Evolutionary conservation across 2,797 vertebrate species (phyloP).

Genomic region (Austrolebias charrua): DNA sequence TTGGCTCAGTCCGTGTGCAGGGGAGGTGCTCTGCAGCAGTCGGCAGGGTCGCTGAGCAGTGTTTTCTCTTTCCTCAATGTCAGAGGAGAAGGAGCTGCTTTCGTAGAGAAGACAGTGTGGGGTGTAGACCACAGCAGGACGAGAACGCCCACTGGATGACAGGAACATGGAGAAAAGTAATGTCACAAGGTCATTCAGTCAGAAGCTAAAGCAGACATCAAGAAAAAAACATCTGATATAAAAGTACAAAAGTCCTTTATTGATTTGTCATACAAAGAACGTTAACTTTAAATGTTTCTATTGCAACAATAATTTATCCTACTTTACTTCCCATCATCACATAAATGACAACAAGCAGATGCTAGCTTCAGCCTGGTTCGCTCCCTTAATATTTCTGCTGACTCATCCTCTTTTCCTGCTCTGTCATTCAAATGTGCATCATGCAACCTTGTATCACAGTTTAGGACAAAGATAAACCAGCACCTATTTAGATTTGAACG

Average conservation of each 20-base stretch:
- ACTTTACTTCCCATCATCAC: conserved; percentile 42
- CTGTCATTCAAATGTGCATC: conserved; percentile 34
- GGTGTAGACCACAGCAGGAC: conserved; percentile 54
- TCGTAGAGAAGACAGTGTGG: conserved; percentile 57
- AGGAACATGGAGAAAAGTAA: conserved; percentile 35
- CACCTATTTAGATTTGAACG: conserved; percentile 23
- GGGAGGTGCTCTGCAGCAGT: conserved; percentile 64
- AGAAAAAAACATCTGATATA: conserved; percentile 36
- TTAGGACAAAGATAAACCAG: conserved; percentile 20
- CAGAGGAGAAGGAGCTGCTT: conserved; percentile 49
- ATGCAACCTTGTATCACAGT: conserved; percentile 30
- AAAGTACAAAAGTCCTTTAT: conserved; percentile 18
- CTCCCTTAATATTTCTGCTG: conserved; percentile 61
- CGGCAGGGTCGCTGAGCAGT: conserved; percentile 53
- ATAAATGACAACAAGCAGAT: conserved; percentile 50
- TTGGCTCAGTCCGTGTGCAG: conserved; percentile 70
- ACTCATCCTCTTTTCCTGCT: conserved; percentile 27
- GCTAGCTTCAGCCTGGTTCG: conserved; percentile 23
- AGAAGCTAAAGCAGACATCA: conserved; percentile 19
- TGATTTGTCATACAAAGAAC: conserved; percentile 21
- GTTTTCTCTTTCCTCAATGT: conserved; percentile 53
- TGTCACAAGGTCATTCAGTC: conserved; percentile 49
- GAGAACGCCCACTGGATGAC: conserved; percentile 46
- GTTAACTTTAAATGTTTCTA: too few relatives aligned
- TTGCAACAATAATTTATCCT: conserved; percentile 41